These are phyloP conservation scores for Drosophila yakuba DNA, from an alignment of 1,140 invertebrate genomes.

Conservation along the genomic window DNA sequence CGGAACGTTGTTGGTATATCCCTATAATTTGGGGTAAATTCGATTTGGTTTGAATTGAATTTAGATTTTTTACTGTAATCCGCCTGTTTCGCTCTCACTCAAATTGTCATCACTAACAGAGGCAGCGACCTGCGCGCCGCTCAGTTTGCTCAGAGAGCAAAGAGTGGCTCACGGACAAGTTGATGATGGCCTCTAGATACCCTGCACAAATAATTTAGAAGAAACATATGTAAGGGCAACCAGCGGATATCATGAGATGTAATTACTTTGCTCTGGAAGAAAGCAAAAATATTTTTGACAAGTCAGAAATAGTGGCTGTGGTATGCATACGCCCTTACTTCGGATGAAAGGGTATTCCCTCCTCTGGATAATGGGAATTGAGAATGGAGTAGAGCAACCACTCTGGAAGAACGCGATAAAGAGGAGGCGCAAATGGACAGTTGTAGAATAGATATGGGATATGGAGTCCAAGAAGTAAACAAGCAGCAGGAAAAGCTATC, in stretches of 20 bases:
- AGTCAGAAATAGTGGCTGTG: too few species aligned
- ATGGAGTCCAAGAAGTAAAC: slow-evolving; percentile 40
- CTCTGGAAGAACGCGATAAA: not conserved
- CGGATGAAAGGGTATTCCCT: slow-evolving; percentile 1
- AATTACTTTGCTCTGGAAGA: too few species aligned
- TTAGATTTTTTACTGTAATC: not conserved
- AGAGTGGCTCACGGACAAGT: not conserved
- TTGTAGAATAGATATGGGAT: slow-evolving; percentile 20
- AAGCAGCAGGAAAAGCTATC: slow-evolving; percentile 25
- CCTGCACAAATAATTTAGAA: not conserved
- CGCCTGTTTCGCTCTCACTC: not conserved
- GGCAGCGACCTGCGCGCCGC: not conserved
- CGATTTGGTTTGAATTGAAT: too few species aligned
- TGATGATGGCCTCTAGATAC: not conserved
- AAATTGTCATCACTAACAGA: not conserved
- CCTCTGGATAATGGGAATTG: slow-evolving; percentile 10
- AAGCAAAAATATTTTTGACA: too few species aligned
- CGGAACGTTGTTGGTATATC: too few species aligned
- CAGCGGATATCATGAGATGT: too few species aligned
- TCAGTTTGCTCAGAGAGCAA: not conserved
- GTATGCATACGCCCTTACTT: not conserved
- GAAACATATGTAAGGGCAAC: not conserved
- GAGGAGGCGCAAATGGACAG: slow-evolving; percentile 14
- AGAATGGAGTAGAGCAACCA: slow-evolving; percentile 4
- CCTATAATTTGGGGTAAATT: too few species aligned